Percentiles rank a stretch among this genome's conserved stretches.
These are phyloP conservation scores for Cephus runcator DNA, from an alignment of 2,888 invertebrate genomes.

Conservation along the genomic window DNA sequence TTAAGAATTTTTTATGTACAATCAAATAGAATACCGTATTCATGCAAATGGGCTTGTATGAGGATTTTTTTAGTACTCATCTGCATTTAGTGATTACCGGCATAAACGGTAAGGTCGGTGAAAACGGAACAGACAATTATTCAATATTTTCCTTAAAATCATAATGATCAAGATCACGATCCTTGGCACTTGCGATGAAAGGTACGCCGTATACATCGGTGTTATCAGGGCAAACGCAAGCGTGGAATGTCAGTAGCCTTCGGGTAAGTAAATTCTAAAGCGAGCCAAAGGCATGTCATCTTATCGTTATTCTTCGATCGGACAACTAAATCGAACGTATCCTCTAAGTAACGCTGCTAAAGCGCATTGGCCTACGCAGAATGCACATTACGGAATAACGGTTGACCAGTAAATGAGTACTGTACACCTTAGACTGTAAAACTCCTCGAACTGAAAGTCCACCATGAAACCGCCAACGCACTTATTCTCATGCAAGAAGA, in stretches of 20 bases:
- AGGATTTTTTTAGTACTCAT: no score
- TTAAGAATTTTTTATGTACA: no score
- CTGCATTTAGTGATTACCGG: not conserved
- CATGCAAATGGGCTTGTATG: no score
- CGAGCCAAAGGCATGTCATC: not conserved
- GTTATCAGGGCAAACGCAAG: not conserved
- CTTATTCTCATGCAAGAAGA: not conserved
- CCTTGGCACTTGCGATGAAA: not conserved
- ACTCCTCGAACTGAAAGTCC: not conserved
- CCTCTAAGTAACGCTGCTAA: not conserved
- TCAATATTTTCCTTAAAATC: not conserved
- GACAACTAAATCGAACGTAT: not conserved
- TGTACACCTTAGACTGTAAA: not conserved
- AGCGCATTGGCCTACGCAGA: not conserved
- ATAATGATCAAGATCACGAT: not conserved
- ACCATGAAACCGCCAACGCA: not conserved
- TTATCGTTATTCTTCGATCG: not conserved
- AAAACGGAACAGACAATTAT: no score
- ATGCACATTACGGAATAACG: not conserved
- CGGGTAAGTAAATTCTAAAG: not conserved
- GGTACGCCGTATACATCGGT: not conserved
- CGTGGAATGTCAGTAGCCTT: slow-evolving; percentile 7
- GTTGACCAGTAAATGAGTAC: not conserved
- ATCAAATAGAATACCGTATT: no score
- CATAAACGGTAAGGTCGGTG: not conserved